A percentile compares a stretch with the other conserved stretches of the same genome.
Conservation (phyloP, 1,140 invertebrate species). For the Berghia stephanieae region DNA sequence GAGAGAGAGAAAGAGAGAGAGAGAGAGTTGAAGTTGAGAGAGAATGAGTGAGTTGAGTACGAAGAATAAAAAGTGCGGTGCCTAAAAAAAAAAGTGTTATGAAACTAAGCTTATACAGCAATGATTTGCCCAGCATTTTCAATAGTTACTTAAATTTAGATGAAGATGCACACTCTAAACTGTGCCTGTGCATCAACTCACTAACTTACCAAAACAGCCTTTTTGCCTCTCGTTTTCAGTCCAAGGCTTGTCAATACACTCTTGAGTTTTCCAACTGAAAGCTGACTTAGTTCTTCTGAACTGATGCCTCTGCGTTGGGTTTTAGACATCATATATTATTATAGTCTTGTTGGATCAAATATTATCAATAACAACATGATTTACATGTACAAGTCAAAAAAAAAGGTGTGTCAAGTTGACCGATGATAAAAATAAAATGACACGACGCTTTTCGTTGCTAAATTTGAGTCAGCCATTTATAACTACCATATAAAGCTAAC, state of each 20-base stretch:
- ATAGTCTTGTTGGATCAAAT: not conserved
- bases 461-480: no score
- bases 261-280: slow-evolving; percentile 39
- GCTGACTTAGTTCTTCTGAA: slow-evolving; percentile 13
- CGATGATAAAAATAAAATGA: not conserved
- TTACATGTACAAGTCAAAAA: not conserved
- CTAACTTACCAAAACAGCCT: slow-evolving; percentile 43
- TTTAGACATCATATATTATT: slow-evolving; percentile 8
- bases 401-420: slow-evolving; percentile 5
- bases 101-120: not conserved
- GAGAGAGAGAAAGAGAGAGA: no score
- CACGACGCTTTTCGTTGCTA: not conserved
- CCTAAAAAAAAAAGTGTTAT: not conserved
- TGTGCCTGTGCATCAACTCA: not conserved
- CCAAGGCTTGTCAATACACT: slow-evolving; percentile 38
- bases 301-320: not conserved
- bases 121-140: not conserved
- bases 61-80: not conserved
- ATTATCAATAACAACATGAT: not conserved
- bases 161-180: not conserved
- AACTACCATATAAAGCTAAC: no score
- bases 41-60: not conserved
- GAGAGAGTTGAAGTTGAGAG: no score
- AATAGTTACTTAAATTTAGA: not conserved
- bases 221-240: slow-evolving; percentile 41